Percentiles rank a stretch among this genome's conserved stretches.
phyloP scores from a whole-genome alignment of 64 coral and sea anemone genomes.

The Hydrozoanthus tunicans region DNA sequence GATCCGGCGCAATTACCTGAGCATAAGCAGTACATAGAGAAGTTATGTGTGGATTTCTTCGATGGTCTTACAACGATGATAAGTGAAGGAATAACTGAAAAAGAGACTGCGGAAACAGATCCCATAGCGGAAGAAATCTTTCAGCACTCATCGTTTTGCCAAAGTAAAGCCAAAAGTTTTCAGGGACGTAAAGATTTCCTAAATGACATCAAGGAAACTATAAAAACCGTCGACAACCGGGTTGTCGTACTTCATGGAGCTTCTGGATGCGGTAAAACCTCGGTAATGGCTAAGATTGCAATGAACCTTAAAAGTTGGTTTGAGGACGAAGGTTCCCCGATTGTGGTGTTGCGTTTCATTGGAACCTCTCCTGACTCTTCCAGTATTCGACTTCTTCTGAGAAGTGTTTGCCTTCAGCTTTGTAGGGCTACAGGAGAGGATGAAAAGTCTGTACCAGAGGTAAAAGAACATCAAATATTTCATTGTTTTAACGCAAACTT shows the following conservation, averaged over 20 bases:
- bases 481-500: not conserved
- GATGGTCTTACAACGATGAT: constrained; percentile 72
- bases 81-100: constrained; percentile 64
- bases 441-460: constrained; percentile 70
- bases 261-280: constrained; percentile 96
- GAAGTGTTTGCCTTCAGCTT: constrained; percentile 81
- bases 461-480: constrained; percentile 4
- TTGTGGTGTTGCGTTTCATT: constrained; percentile 83
- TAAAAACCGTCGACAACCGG: constrained; percentile 47
- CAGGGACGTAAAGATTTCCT: constrained; percentile 78
- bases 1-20: constrained; percentile 62
- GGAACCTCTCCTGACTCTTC: constrained; percentile 90
- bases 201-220: constrained; percentile 48
- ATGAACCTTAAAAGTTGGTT: constrained; percentile 69
- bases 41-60: constrained; percentile 74
- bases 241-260: constrained; percentile 74
- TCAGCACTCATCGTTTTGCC: constrained; percentile 85
- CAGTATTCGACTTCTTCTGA: constrained; percentile 66
- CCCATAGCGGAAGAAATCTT: constrained; percentile 76
- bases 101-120: constrained; percentile 63
- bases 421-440: constrained; percentile 59
- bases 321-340: constrained; percentile 50
- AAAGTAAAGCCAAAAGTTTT: constrained; percentile 84
- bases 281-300: constrained; percentile 88
- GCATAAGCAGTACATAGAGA: constrained; percentile 90